Percentiles rank a stretch among this genome's conserved stretches.
These are phyloP conservation scores for Dorcus parallelipipedus DNA, from an alignment of 2,888 invertebrate genomes.

Conservation along the genomic window DNA sequence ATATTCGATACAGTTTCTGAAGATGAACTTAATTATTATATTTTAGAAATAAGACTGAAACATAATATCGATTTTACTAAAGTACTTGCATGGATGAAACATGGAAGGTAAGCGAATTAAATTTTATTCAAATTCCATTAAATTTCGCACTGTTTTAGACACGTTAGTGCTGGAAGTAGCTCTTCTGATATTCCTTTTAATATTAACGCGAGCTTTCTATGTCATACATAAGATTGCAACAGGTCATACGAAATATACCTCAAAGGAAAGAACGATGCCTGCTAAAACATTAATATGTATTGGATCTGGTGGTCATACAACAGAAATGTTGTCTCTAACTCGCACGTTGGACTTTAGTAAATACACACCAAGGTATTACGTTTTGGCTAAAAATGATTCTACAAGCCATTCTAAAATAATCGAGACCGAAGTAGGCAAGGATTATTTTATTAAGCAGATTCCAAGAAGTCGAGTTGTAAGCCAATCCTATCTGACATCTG, in stretches of 20 bases:
- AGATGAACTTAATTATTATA: no score
- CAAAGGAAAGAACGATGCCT: slow-evolving; percentile 31
- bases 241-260: slow-evolving; percentile 36
- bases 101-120: no score
- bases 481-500: slow-evolving; percentile 77
- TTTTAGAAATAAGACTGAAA: no score
- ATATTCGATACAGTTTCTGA: no score
- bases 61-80: no score
- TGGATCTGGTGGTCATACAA: slow-evolving; percentile 89
- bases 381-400: slow-evolving; percentile 74
- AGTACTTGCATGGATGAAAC: no score
- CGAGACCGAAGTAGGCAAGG: slow-evolving; percentile 42
- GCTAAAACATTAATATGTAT: slow-evolving; percentile 61
- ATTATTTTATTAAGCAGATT: slow-evolving; percentile 59
- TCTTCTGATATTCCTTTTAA: slow-evolving; percentile 23
- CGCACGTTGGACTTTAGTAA: slow-evolving; percentile 58
- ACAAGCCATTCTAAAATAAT: slow-evolving; percentile 71
- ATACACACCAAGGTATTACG: slow-evolving; percentile 73
- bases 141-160: slow-evolving; percentile 4
- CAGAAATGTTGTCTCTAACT: slow-evolving; percentile 83
- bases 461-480: slow-evolving; percentile 84
- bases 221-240: slow-evolving; percentile 45
- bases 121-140: no score
- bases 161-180: slow-evolving; percentile 8
- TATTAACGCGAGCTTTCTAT: slow-evolving; percentile 39